phyloP scores from a whole-genome alignment of 2,888 invertebrate genomes.

The Diogma glabrata region DNA sequence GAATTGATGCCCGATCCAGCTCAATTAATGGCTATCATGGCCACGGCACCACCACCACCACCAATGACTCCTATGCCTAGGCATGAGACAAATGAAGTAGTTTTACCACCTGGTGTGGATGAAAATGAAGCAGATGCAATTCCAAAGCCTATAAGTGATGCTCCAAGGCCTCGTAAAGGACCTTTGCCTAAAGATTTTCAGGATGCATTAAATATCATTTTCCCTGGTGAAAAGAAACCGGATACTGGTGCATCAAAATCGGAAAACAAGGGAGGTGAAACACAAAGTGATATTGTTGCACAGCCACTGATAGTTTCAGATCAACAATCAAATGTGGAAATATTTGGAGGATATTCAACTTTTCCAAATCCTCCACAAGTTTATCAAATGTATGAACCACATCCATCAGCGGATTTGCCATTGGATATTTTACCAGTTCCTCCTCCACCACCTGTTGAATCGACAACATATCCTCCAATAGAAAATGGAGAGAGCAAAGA shows the following conservation, averaged over 20 bases:
- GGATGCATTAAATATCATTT: conserved; percentile 48
- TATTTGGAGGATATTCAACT: background rate
- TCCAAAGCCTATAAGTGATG: conserved; percentile 36
- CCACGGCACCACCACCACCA: conserved; percentile 34
- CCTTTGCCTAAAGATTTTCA: conserved; percentile 46
- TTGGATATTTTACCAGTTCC: conserved; percentile 19
- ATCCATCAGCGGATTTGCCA: background rate
- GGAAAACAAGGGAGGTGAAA: conserved; percentile 19
- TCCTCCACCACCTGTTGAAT: conserved; percentile 27
- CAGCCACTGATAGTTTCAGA: background rate
- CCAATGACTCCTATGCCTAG: conserved; percentile 28
- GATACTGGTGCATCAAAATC: conserved; percentile 22
- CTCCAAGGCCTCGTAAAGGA: conserved; percentile 36
- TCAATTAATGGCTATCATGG: conserved; percentile 35
- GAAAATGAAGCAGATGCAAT: conserved; percentile 33
- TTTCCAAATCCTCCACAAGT: background rate
- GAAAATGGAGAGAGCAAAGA: conserved; percentile 23
- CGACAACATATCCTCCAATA: conserved; percentile 17
- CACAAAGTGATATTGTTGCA: conserved; percentile 17
- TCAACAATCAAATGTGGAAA: background rate
- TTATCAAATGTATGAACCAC: conserved; percentile 1
- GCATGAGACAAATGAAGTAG: conserved; percentile 20
- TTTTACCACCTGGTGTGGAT: conserved; percentile 35
- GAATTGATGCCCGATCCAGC: conserved; percentile 38
- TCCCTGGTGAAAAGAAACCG: conserved; percentile 39